phyloP scores from a whole-genome alignment of 2,888 invertebrate species.

The Lycophotia porphyrea region DNA sequence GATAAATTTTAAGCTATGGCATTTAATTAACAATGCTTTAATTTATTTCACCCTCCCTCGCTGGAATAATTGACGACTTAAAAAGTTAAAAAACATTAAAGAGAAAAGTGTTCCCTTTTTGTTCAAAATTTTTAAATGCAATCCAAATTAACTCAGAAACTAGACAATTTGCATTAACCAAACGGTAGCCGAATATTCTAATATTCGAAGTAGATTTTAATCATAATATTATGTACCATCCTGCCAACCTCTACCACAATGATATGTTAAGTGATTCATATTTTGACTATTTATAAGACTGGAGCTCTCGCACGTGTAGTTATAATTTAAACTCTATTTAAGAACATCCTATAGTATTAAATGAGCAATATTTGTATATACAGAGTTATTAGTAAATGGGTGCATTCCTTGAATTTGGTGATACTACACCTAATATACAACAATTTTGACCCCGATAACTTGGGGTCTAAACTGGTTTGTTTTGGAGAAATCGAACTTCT shows the following conservation, averaged over 20 bases:
- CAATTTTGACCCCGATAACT: background rate
- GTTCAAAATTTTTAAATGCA: conserved; percentile 27
- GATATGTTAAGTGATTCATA: conserved; percentile 44
- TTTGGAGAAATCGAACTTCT: too few relatives aligned
- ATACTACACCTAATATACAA: background rate
- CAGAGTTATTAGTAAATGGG: background rate
- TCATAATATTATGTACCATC: background rate
- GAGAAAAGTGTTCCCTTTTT: conserved; percentile 14
- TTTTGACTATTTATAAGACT: conserved; percentile 12
- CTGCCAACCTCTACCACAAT: background rate
- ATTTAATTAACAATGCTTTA: background rate
- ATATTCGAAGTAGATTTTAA: conserved; percentile 18
- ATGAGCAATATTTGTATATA: too few relatives aligned
- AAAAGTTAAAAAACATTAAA: background rate
- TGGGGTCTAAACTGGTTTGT: too few relatives aligned
- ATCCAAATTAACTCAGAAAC: conserved; percentile 6
- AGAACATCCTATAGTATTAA: background rate
- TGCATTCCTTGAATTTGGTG: background rate
- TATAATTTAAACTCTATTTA: conserved; percentile 2
- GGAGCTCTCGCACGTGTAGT: background rate
- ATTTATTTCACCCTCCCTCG: background rate
- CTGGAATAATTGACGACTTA: background rate
- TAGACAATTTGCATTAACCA: conserved; percentile 19
- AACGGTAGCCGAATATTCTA: conserved; percentile 37
- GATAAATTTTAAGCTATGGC: background rate